A percentile compares a stretch with the other conserved stretches of the same genome.
Conservation (phyloP, 1,140 invertebrate species). For the Drosophila santomea region DNA sequence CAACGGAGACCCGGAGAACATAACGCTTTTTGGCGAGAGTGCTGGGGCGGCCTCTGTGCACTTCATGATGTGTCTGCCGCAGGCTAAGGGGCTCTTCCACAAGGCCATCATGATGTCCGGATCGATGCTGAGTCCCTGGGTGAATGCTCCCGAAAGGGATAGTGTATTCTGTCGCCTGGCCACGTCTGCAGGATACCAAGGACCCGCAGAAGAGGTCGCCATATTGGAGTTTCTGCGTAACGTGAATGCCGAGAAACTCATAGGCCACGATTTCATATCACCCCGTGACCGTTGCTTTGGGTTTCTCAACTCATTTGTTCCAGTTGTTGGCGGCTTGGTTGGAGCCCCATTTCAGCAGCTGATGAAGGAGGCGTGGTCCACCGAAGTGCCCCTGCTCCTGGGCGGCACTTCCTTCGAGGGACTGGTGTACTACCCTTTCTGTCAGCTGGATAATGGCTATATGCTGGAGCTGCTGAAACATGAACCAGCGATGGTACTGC, state of each 20-base stretch:
- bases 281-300: conserved; percentile 43
- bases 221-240: conserved; percentile 83
- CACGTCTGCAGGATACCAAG: conserved; percentile 47
- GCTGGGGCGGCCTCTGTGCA: conserved; percentile 75
- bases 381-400: conserved; percentile 79
- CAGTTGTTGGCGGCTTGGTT: conserved; percentile 43
- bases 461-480: conserved; percentile 48
- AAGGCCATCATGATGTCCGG: conserved; percentile 88
- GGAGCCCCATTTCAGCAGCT: conserved; percentile 50
- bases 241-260: conserved; percentile 87
- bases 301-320: conserved; percentile 62
- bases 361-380: conserved; percentile 70
- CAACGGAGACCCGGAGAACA: conserved; percentile 65
- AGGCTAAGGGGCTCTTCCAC: conserved; percentile 86
- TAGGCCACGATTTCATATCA: conserved; percentile 44
- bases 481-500: conserved; percentile 52
- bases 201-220: conserved; percentile 61
- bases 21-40: conserved; percentile 83
- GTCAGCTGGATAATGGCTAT: conserved; percentile 40
- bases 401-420: conserved; percentile 82
- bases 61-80: conserved; percentile 67
- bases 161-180: conserved; percentile 50
- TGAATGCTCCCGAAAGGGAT: conserved; percentile 12
- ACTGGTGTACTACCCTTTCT: conserved; percentile 54
- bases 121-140: conserved; percentile 84